Evolutionary conservation across 2,113 vertebrate genomes (phyloP).

Genomic region (Climacteris rufus): DNA sequence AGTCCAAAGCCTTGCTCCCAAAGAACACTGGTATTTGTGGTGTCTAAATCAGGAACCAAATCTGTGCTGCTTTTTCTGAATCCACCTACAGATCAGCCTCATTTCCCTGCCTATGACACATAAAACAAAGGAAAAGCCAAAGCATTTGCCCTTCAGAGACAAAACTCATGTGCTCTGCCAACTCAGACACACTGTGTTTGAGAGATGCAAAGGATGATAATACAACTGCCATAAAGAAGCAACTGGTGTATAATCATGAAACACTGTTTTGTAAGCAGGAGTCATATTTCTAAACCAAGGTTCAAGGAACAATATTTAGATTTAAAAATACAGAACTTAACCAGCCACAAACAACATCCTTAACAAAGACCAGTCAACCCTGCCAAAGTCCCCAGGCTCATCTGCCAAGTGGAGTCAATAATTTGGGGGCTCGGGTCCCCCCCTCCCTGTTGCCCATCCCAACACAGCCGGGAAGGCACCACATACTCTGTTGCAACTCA

Average conservation of each 20-base stretch:
- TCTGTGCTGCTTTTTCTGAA: background rate
- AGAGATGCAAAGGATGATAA: background rate
- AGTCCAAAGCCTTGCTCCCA: background rate
- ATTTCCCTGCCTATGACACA: background rate
- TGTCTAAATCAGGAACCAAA: background rate
- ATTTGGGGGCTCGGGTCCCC: background rate
- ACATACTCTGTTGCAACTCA: fast-evolving
- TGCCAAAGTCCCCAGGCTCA: background rate
- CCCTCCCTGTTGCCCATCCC: no score
- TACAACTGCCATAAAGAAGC: background rate
- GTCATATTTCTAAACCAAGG: background rate
- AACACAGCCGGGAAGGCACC: background rate
- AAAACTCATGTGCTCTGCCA: background rate
- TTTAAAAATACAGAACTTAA: background rate
- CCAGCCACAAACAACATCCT: background rate
- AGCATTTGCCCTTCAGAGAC: background rate
- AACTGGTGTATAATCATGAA: background rate
- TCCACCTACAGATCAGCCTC: background rate
- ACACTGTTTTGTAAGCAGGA: background rate
- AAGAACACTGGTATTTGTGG: background rate
- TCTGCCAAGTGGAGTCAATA: background rate
- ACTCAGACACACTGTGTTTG: background rate
- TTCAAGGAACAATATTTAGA: background rate
- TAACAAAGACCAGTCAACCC: background rate
- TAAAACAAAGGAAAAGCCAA: background rate